These are phyloP conservation scores for Eupithecia centaureata DNA, from an alignment of 2,888 invertebrate genomes.

Conservation along the genomic window DNA sequence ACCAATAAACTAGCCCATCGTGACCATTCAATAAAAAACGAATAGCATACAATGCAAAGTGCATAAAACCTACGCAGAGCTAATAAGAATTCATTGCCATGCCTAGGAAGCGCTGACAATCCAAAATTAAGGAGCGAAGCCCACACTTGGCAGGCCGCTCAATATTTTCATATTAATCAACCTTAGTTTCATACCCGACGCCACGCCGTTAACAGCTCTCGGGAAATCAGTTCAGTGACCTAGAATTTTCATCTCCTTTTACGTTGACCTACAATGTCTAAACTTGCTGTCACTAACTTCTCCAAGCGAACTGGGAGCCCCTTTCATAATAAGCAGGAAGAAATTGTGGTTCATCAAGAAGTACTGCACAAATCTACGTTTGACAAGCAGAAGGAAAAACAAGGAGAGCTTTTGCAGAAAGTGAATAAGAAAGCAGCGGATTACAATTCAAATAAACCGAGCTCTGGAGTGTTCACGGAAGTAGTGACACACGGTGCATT, in stretches of 20 bases:
- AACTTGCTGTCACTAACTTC: slow-evolving; percentile 71
- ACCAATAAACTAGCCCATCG: slow-evolving; percentile 5
- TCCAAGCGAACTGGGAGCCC: slow-evolving; percentile 60
- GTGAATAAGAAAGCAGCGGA: slow-evolving; percentile 74
- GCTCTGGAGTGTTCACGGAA: slow-evolving; percentile 76
- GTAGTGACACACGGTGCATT: slow-evolving; percentile 78
- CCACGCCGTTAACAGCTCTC: slow-evolving; percentile 62
- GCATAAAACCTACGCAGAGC: slow-evolving; percentile 65
- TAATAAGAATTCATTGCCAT: slow-evolving; percentile 78
- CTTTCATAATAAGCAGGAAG: slow-evolving; percentile 55
- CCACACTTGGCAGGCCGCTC: slow-evolving; percentile 73
- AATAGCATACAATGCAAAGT: slow-evolving; percentile 71
- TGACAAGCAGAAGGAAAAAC: slow-evolving; percentile 73
- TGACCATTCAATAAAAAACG: slow-evolving; percentile 37
- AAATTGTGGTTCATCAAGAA: slow-evolving; percentile 64
- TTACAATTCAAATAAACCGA: slow-evolving; percentile 72
- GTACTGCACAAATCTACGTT: slow-evolving; percentile 65
- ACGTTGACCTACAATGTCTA: slow-evolving; percentile 66
- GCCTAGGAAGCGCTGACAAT: slow-evolving; percentile 74
- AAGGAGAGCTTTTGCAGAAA: slow-evolving; percentile 70
- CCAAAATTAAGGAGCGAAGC: slow-evolving; percentile 81
- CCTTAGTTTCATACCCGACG: slow-evolving; percentile 70
- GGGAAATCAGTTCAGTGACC: slow-evolving; percentile 63
- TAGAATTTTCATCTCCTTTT: slow-evolving; percentile 58
- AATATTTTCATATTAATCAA: slow-evolving; percentile 61